A percentile compares a stretch with the other conserved stretches of the same genome.
phyloP scores from a whole-genome alignment of 2,797 vertebrate genomes.

The Melanotaenia parkinsoni region DNA sequence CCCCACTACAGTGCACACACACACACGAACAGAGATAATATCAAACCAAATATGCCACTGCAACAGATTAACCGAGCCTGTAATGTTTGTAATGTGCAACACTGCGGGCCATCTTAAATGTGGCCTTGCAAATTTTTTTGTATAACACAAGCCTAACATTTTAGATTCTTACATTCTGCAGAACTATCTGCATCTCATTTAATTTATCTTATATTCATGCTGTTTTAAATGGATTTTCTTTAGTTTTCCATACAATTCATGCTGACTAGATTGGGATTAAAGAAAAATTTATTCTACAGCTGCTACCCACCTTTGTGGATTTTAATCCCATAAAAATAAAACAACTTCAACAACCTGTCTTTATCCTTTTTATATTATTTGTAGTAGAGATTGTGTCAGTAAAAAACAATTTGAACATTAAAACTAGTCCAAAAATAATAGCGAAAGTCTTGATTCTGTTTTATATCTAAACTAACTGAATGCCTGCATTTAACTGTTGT shows the following conservation, averaged over 20 bases:
- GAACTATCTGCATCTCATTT: background rate
- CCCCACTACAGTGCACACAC: slow-evolving; percentile 10
- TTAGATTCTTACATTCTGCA: background rate
- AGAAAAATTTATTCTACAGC: background rate
- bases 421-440: background rate
- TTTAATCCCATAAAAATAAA: slow-evolving; percentile 2
- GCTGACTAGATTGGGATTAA: background rate
- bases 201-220: background rate
- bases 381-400: no score
- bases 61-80: slow-evolving; percentile 41
- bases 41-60: slow-evolving; percentile 43
- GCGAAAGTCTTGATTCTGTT: background rate
- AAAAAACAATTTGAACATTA: background rate
- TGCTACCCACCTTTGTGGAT: background rate
- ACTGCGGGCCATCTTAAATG: slow-evolving; percentile 25
- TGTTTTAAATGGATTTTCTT: slow-evolving; percentile 1
- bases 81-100: slow-evolving; percentile 25
- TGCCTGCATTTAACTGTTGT: background rate
- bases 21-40: slow-evolving; percentile 35
- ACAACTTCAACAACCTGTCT: background rate
- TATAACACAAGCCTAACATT: slow-evolving; percentile 8
- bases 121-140: slow-evolving; percentile 36
- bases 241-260: background rate
- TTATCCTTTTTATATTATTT: background rate
- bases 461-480: no score